Percentiles rank a stretch among this genome's conserved stretches.
Conservation (phyloP, 2,113 vertebrate genomes). For the Lepisosteus oculatus region DNA sequence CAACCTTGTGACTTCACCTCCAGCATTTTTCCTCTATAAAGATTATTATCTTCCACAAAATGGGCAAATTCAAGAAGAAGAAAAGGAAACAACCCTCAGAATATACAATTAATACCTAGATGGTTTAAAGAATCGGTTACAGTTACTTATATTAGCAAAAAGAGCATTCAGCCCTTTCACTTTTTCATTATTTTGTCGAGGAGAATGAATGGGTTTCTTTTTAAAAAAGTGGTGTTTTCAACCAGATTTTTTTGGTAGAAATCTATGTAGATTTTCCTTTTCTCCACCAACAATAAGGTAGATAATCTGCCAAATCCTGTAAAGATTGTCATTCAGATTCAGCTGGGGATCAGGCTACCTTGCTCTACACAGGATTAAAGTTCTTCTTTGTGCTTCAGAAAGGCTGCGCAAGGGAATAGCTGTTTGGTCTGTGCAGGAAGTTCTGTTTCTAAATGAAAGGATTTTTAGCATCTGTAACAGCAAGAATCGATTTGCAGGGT, state of each 20-base stretch:
- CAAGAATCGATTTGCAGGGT: not conserved
- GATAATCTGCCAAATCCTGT: constrained; percentile 13
- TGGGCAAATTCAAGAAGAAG: not conserved
- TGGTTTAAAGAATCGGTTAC: constrained; percentile 23
- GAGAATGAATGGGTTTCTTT: constrained; percentile 26
- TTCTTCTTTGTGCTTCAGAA: not conserved
- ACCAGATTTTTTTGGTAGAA: not conserved
- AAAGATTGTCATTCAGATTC: not conserved
- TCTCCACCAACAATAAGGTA: too few species aligned
- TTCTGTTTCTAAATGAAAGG: not conserved
- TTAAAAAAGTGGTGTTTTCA: constrained; percentile 7
- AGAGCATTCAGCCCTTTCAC: constrained; percentile 31
- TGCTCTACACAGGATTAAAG: not conserved
- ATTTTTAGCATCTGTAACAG: not conserved
- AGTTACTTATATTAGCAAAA: constrained; percentile 28
- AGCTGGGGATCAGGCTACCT: not conserved
- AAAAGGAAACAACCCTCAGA: not conserved
- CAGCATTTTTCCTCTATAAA: too few species aligned
- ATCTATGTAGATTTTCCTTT: not conserved
- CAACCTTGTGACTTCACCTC: too few species aligned
- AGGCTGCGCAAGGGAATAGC: not conserved
- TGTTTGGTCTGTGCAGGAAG: not conserved
- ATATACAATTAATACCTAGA: constrained; percentile 21
- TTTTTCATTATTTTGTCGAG: constrained; percentile 35
- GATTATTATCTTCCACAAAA: too few species aligned